Evolutionary conservation across 2,113 vertebrate genomes (phyloP), one percentile per base, ranked within the genome.

Genomic region (Sterrhoptilus dennistouni): DNA sequence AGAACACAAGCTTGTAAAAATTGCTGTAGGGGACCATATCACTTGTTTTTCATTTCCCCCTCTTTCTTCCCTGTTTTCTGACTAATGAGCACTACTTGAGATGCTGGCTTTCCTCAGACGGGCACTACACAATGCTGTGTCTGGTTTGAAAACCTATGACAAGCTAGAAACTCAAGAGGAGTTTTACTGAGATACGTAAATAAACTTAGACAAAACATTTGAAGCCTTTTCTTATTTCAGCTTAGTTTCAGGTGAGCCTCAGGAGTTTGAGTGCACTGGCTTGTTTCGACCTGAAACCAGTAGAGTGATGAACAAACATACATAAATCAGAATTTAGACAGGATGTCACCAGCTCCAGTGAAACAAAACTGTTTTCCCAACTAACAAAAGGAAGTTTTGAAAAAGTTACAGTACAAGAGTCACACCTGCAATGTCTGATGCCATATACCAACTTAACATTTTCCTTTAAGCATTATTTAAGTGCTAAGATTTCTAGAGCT

Each of bases 1-100:
- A 94, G 59, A 47, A 95, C 80, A 95, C 40, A 74, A 19, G 10
- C 36, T 83, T 89, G 90, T 74, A 90, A 90, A 97, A 83, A 56
- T 20, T 35, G 15, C 53, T 57, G 27, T 68, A 77, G 49, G 61
- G 49, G 28, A 63, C 12, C 20, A 3, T 38, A 33, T 36, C 1
- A 8, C 8, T 80, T 38, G 12, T 19, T 84, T 60, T 65, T 60
- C 1, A 13, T 76, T 85, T 60, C 1, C 2, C 16, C 9, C 8
- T 70, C 71, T 64, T 56, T 82, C 17, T 71, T 53, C 77, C 25
- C 33, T 24, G 31, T 83, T 84, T 71, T 57, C 65, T 85, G 35
- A 49, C 69, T 89, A 45, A 66, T 2, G 4, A 89, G 20, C 40
- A 16, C 35, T 36, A 28, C 45, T 33, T 1, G 8, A 49, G 44